Conservation (phyloP, 1,140 invertebrate genomes). For the Drosophila saltans region DNA sequence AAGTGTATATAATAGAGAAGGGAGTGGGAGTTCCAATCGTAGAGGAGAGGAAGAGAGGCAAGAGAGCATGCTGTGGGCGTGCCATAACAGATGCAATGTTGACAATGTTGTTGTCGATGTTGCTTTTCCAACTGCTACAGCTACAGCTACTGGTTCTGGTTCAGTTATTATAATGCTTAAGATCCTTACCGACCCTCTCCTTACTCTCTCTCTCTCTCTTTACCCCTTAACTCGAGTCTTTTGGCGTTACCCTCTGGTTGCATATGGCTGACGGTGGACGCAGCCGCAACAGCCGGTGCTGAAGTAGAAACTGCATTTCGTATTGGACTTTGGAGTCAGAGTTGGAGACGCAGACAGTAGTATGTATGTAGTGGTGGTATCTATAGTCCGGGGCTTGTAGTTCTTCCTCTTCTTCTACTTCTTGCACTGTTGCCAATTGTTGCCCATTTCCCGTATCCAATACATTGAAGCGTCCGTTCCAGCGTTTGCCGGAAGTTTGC, state of each 20-base stretch:
- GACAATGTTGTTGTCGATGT: conserved; percentile 33
- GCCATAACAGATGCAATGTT: conserved; percentile 29
- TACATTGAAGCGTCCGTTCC: conserved; percentile 79
- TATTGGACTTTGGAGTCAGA: background rate
- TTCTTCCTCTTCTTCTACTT: conserved; percentile 27
- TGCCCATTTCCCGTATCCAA: conserved; percentile 77
- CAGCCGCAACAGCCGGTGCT: conserved; percentile 20
- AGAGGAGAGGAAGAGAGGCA: background rate
- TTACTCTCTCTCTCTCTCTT: too few species aligned
- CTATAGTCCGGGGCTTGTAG: conserved; percentile 8
- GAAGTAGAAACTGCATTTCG: background rate
- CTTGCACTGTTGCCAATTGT: conserved; percentile 73
- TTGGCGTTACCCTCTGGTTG: background rate
- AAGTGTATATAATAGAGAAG: background rate
- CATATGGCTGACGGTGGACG: conserved; percentile 13
- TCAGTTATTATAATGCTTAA: conserved; percentile 64
- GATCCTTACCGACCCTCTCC: conserved; percentile 36
- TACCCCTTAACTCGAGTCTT: too few species aligned
- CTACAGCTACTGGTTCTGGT: conserved; percentile 44
- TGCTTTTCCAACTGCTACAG: background rate
- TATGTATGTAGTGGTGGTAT: background rate
- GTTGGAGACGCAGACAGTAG: background rate
- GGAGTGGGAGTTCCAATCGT: background rate
- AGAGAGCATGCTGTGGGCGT: background rate
- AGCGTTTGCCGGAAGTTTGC: conserved; percentile 80